Percentiles rank a stretch among this genome's conserved stretches.
Evolutionary conservation across 2,888 invertebrate species (phyloP).

Genomic region (Frankliniella intonsa): DNA sequence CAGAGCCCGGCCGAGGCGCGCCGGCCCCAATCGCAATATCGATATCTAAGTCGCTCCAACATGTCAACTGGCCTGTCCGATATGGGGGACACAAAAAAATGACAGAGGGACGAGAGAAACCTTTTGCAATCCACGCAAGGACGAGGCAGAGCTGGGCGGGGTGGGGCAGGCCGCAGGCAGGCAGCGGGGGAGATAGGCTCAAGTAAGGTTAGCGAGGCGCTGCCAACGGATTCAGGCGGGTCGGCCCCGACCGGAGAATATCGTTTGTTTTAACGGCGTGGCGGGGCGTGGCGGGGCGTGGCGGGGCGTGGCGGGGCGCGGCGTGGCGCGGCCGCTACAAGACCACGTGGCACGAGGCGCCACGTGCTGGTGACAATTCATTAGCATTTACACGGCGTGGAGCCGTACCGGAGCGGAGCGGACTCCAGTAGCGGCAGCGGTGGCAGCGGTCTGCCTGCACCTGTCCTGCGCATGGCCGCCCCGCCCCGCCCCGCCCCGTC

Average conservation of each 20-base stretch:
- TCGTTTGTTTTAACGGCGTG: background rate
- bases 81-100: too few relatives aligned
- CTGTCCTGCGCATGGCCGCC: background rate
- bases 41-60: too few relatives aligned
- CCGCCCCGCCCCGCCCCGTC: background rate
- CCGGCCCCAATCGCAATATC: background rate
- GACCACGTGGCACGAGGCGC: background rate
- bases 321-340: background rate
- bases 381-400: background rate
- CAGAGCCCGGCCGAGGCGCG: background rate
- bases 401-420: background rate
- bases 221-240: background rate
- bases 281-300: background rate
- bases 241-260: background rate
- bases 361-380: background rate
- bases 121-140: background rate
- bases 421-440: background rate
- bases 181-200: background rate
- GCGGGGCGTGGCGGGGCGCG: background rate
- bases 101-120: background rate
- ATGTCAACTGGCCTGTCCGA: too few relatives aligned
- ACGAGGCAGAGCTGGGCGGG: background rate
- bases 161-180: background rate
- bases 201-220: too few relatives aligned
- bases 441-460: background rate